Evolutionary conservation across 2,888 invertebrate species (phyloP), one percentile per base, ranked within the genome.

Genomic region (Cabera pusaria): DNA sequence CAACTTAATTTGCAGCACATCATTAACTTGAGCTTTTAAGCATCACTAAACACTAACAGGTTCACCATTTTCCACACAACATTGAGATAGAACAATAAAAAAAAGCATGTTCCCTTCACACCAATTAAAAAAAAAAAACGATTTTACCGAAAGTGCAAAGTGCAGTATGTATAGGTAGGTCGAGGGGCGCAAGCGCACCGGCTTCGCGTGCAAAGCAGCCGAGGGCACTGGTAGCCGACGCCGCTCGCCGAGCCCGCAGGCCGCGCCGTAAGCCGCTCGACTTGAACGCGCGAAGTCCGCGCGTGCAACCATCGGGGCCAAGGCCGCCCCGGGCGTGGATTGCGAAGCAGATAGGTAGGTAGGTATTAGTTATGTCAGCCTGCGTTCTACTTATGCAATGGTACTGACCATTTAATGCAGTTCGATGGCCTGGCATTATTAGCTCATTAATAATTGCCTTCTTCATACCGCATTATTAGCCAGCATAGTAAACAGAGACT

Each of bases 351-450:
- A 35, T 39, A 44, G 62, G 55, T 43, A 44, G 62, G 55, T 43
- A 44, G 62, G 54, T 60, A 66, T 69, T 73, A 72, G 85, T 87
- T 87, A 87, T 86, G 87, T 87, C 87, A 87, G 86, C 68, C 61
- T 62, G 77, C 80, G 86, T 86, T 84, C 87, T 75, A 86, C 82
- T 88, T 87, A 84, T 83, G 87, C 85, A 87, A 87, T 67, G 66
- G 64, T 71, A 64, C 70, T 52, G 59, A 54, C 66, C 67, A 80
- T 77, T 74, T 67, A 72, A 77, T 82, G 78, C 77, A 83, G 79
- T 81, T 84, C 76, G 81, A 77, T 74, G 76, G 74, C 76, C 79
- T 60, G 61, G 52, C 56, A 50, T 53, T 57, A 44, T 40, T 34
- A 33, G 34, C 38, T 41, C 48, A 53, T 53, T 57, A 52, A 47